A percentile compares a stretch with the other conserved stretches of the same genome.
These are phyloP conservation scores for Machaerirhynchus nigripectus DNA, from an alignment of 2,113 vertebrate genomes.

Conservation along the genomic window DNA sequence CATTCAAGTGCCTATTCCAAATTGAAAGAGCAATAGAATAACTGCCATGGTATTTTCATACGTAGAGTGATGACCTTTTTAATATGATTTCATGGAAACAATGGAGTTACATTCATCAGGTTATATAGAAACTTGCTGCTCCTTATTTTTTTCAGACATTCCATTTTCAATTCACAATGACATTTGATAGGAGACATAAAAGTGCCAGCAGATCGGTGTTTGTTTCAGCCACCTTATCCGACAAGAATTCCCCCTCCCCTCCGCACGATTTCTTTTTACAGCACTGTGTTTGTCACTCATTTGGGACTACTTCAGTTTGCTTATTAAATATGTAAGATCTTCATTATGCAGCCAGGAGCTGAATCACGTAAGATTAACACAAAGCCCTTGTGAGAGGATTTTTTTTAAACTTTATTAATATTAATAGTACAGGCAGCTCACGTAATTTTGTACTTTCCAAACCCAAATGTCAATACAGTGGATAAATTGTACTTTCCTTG, in stretches of 20 bases:
- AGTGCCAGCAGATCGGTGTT: slow-evolving; percentile 21
- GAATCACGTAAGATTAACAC: slow-evolving; percentile 69
- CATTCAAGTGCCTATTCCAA: slow-evolving; percentile 45
- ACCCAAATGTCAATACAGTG: slow-evolving; percentile 62
- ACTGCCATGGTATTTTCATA: slow-evolving; percentile 51
- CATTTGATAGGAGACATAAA: slow-evolving; percentile 67
- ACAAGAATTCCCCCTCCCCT: not conserved
- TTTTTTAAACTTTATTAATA: slow-evolving; percentile 71
- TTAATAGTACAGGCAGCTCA: slow-evolving; percentile 50
- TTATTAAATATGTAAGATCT: slow-evolving; percentile 75
- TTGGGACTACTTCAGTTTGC: slow-evolving; percentile 58
- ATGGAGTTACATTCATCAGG: slow-evolving; percentile 46
- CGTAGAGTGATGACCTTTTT: slow-evolving; percentile 50
- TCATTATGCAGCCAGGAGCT: slow-evolving; percentile 58
- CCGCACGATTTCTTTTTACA: not conserved
- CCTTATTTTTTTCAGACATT: slow-evolving; percentile 24
- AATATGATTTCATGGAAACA: slow-evolving; percentile 48
- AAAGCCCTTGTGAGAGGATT: slow-evolving; percentile 41
- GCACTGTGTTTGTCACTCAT: slow-evolving; percentile 38
- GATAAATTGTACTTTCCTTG: slow-evolving; percentile 19
- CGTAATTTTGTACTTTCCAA: slow-evolving; percentile 50
- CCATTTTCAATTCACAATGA: slow-evolving; percentile 44
- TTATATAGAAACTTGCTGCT: slow-evolving; percentile 22
- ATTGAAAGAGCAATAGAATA: slow-evolving; percentile 45
- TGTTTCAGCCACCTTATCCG: not conserved